Evolutionary conservation across 1,140 invertebrate species (phyloP).

Genomic region (Copidosoma floridanum): DNA sequence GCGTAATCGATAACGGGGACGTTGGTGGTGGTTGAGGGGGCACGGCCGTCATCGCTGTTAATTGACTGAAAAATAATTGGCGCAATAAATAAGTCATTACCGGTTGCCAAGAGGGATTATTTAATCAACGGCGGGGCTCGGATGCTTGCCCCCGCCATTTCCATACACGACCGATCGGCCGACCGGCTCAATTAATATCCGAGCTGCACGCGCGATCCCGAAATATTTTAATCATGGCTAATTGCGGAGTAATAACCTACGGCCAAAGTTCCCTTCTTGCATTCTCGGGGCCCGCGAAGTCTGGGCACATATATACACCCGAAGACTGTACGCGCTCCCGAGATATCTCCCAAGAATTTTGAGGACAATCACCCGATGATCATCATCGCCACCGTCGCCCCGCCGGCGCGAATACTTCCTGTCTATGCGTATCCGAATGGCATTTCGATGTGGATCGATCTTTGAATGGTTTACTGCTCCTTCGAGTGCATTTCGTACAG

Average conservation of each 20-base stretch:
- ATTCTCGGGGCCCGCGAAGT: not conserved
- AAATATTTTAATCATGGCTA: slow-evolving; percentile 60
- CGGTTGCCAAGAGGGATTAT: slow-evolving; percentile 43
- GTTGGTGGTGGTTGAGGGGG: no score
- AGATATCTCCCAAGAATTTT: slow-evolving; percentile 21
- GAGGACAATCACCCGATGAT: slow-evolving; percentile 13
- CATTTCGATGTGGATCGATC: no score
- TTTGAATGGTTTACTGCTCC: no score
- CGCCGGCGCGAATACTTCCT: slow-evolving; percentile 5
- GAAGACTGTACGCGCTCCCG: no score
- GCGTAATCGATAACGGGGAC: not conserved
- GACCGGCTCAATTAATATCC: slow-evolving; percentile 51
- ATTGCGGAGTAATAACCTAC: slow-evolving; percentile 55
- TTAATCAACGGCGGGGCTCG: slow-evolving; percentile 53
- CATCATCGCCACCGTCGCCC: no score
- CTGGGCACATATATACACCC: no score
- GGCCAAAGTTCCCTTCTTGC: slow-evolving; percentile 9
- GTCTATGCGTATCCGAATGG: no score
- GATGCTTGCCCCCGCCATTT: slow-evolving; percentile 36
- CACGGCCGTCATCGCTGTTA: slow-evolving; percentile 33
- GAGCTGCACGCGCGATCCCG: slow-evolving; percentile 54
- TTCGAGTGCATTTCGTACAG: no score
- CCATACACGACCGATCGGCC: slow-evolving; percentile 24
- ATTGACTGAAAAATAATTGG: slow-evolving; percentile 51
- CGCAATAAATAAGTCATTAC: slow-evolving; percentile 57